Evolutionary conservation across 2,113 vertebrate species (phyloP).

Genomic region (Hippocampus zosterae): DNA sequence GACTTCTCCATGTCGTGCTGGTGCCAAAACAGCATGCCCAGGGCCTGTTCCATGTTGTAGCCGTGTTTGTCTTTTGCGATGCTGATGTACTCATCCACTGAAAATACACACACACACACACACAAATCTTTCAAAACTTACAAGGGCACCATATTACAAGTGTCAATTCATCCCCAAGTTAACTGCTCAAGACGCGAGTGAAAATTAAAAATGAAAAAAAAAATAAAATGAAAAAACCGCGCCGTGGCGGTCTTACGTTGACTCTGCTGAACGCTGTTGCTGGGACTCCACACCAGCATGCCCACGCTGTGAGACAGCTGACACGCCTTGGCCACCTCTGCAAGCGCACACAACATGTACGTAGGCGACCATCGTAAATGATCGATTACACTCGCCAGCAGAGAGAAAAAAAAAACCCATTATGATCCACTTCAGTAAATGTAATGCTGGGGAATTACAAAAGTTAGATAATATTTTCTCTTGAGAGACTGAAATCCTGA

Average conservation of each 20-base stretch:
- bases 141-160: too few species aligned
- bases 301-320: slow-evolving; percentile 89
- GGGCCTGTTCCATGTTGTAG: slow-evolving; percentile 97
- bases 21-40: slow-evolving; percentile 98
- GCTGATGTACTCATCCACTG: slow-evolving; percentile 93
- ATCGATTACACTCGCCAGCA: too few species aligned
- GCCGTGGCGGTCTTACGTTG: slow-evolving; percentile 78
- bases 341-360: neutral
- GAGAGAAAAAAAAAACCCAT: too few species aligned
- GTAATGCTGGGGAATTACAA: too few species aligned
- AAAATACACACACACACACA: slow-evolving; percentile 31
- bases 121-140: neutral
- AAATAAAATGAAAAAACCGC: neutral
- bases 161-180: too few species aligned
- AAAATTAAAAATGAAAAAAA: too few species aligned
- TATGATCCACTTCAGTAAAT: too few species aligned
- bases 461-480: too few species aligned
- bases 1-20: slow-evolving; percentile 96
- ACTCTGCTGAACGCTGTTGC: slow-evolving; percentile 83
- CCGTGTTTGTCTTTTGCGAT: slow-evolving; percentile 96
- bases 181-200: neutral
- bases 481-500: too few species aligned
- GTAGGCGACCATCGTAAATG: too few species aligned
- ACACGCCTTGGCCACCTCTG: slow-evolving; percentile 81
- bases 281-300: slow-evolving; percentile 97